A percentile compares a stretch with the other conserved stretches of the same genome.
Conservation (phyloP, 2,113 vertebrate genomes). For the Colinus virginianus region DNA sequence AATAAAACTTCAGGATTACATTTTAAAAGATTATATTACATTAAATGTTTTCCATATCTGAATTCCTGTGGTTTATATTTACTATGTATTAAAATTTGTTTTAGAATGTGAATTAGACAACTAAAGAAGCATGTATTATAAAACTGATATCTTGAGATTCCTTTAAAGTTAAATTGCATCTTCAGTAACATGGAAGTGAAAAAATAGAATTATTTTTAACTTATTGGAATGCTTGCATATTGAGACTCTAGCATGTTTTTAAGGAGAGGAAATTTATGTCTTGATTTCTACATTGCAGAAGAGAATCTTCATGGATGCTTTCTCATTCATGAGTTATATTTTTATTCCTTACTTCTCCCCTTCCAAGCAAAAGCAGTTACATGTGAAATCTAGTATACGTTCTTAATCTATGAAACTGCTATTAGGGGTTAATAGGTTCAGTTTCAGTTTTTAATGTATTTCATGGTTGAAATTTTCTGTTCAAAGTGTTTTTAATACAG, state of each 20-base stretch:
- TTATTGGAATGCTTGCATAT: neutral
- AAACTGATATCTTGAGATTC: neutral
- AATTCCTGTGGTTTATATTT: neutral
- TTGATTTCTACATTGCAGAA: neutral
- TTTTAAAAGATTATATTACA: neutral
- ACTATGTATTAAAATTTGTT: neutral
- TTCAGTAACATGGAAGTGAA: neutral
- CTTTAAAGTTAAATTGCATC: neutral
- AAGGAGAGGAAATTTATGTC: neutral
- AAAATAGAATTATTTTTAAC: neutral
- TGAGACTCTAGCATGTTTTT: neutral
- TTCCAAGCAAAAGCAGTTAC: neutral
- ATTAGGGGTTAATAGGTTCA: neutral
- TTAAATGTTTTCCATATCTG: neutral
- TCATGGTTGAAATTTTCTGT: neutral
- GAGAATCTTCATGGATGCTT: neutral
- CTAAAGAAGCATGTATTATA: neutral
- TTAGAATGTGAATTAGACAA: neutral
- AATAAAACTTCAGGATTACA: neutral
- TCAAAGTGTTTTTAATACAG: neutral
- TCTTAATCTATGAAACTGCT: neutral
- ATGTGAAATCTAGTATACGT: neutral
- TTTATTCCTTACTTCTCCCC: neutral
- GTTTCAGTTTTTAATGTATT: neutral
- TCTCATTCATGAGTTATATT: neutral